Evolutionary conservation across 2,888 invertebrate species (phyloP).

Genomic region (Campoletis raptor): DNA sequence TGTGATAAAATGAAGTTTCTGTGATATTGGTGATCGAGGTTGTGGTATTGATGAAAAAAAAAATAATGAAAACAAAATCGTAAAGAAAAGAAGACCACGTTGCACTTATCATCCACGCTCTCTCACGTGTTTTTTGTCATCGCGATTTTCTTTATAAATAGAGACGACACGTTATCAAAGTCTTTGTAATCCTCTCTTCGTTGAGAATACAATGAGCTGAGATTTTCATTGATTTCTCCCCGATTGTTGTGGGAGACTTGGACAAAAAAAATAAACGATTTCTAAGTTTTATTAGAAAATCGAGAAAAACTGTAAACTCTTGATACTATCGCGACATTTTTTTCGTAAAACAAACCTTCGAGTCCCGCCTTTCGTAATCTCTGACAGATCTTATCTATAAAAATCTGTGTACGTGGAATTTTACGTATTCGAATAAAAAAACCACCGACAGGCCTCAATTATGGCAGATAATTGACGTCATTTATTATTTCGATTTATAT

Average conservation of each 20-base stretch:
- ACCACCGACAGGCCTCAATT: background rate
- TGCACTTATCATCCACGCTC: conserved; percentile 45
- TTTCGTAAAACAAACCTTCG: conserved; percentile 36
- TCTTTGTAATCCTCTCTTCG: conserved; percentile 18
- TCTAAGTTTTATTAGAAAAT: conserved; percentile 6
- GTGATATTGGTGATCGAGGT: background rate
- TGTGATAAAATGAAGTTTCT: background rate
- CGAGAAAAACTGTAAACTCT: conserved; percentile 20
- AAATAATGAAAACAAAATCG: background rate
- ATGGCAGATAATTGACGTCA: background rate
- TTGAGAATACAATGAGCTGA: conserved; percentile 15
- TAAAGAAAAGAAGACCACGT: background rate
- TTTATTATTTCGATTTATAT: background rate
- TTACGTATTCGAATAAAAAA: conserved; percentile 44
- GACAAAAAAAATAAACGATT: background rate
- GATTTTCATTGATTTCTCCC: conserved; percentile 61
- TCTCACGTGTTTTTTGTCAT: conserved; percentile 2
- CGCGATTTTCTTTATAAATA: conserved; percentile 16
- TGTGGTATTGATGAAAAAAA: conserved; percentile 1
- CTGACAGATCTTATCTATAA: conserved; percentile 61
- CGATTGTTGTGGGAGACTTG: background rate
- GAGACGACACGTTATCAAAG: conserved; percentile 16
- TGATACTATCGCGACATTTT: conserved; percentile 50
- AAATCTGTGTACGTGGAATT: conserved; percentile 49
- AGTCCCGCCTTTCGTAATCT: conserved; percentile 49